A percentile compares a stretch with the other conserved stretches of the same genome.
Evolutionary conservation across 2,888 invertebrate species (phyloP).

Genomic region (Galeruca laticollis): DNA sequence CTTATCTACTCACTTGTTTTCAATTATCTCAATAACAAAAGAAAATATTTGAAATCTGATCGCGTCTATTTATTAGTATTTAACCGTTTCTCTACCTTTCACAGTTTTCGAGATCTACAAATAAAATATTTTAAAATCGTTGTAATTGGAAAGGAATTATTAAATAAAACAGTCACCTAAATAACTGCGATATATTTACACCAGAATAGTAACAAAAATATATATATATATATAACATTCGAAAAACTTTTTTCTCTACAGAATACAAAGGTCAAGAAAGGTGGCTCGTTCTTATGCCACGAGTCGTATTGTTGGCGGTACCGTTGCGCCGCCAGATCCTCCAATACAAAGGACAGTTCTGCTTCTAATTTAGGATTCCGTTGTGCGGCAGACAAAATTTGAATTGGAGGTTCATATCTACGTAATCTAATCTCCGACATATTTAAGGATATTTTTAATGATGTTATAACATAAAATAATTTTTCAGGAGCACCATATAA

Average conservation of each 20-base stretch:
- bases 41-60: no score
- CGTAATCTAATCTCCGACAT: background rate
- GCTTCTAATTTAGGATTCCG: slow-evolving; percentile 95
- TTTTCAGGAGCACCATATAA: no score
- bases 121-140: no score
- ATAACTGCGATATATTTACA: slow-evolving; percentile 44
- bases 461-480: background rate
- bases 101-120: no score
- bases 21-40: no score
- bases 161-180: slow-evolving; percentile 26
- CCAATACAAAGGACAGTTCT: slow-evolving; percentile 94
- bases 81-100: no score
- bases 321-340: slow-evolving; percentile 92
- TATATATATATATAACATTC: slow-evolving; percentile 32
- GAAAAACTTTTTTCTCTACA: slow-evolving; percentile 53
- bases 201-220: slow-evolving; percentile 49
- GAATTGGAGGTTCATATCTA: slow-evolving; percentile 21
- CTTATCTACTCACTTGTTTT: no score
- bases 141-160: slow-evolving; percentile 7
- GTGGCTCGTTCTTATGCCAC: slow-evolving; percentile 95
- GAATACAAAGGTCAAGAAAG: slow-evolving; percentile 92
- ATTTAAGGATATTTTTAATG: background rate
- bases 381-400: slow-evolving; percentile 74
- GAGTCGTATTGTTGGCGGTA: slow-evolving; percentile 92
- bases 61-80: no score